Conservation (phyloP, 2,888 invertebrate species). For the Stegana nigrithorax region DNA sequence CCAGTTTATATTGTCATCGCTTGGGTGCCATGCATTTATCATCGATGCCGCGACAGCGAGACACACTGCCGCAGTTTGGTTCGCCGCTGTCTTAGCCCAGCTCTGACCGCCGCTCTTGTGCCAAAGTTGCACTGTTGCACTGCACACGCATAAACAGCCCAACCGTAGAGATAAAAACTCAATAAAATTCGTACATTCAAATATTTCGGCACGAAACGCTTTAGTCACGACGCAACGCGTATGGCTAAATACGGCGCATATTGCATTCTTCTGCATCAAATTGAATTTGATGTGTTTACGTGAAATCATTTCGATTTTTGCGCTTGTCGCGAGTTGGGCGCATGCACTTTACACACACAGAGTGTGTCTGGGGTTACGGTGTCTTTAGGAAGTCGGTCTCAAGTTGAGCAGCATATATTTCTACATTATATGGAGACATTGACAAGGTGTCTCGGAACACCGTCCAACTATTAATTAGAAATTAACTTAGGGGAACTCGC, state of each 20-base stretch:
- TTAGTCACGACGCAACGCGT: conserved; percentile 9
- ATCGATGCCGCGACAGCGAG: too few relatives aligned
- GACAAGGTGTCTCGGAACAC: too few relatives aligned
- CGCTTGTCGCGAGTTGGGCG: not conserved
- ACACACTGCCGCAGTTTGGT: too few relatives aligned
- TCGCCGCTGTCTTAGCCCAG: too few relatives aligned
- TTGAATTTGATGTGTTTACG: conserved; percentile 2
- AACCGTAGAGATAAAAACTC: not conserved
- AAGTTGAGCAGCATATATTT: too few relatives aligned
- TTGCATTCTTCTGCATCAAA: conserved; percentile 7
- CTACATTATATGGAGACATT: too few relatives aligned
- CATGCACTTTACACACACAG: too few relatives aligned
- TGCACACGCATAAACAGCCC: not conserved
- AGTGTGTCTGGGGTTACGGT: too few relatives aligned
- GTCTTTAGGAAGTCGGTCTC: too few relatives aligned
- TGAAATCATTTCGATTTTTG: conserved; percentile 10
- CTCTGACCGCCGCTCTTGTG: too few relatives aligned
- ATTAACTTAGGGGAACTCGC: too few relatives aligned
- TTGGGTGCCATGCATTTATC: not conserved
- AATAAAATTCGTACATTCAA: conserved; percentile 5
- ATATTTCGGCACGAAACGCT: conserved; percentile 9
- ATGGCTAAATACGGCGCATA: conserved; percentile 3
- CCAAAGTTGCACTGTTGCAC: not conserved
- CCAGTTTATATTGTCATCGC: not conserved
- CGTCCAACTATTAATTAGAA: too few relatives aligned